Evolutionary conservation across 2,888 invertebrate species (phyloP).

Genomic region (Acleris literana): DNA sequence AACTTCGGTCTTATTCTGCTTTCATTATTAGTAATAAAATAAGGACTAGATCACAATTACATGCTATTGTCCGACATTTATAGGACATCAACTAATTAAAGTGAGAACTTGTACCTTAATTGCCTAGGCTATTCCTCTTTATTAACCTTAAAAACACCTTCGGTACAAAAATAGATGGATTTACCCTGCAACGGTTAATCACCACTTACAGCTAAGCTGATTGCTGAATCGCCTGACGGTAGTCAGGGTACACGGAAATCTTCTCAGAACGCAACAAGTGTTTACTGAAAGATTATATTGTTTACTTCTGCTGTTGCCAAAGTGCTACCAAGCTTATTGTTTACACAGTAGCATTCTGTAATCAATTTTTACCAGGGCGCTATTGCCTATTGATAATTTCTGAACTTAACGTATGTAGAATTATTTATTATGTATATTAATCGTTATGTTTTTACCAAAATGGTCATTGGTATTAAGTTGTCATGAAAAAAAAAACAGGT

Average conservation of each 20-base stretch:
- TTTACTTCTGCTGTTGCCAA: background rate
- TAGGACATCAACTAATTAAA: too few relatives aligned
- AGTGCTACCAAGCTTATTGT: background rate
- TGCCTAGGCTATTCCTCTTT: background rate
- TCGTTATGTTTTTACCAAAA: too few relatives aligned
- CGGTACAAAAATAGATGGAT: slow-evolving; percentile 21
- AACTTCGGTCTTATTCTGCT: too few relatives aligned
- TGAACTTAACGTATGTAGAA: too few relatives aligned
- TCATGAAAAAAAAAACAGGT: too few relatives aligned
- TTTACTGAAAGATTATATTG: slow-evolving; percentile 9
- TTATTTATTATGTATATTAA: too few relatives aligned
- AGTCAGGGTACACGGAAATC: background rate
- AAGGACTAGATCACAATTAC: too few relatives aligned
- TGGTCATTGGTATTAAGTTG: too few relatives aligned
- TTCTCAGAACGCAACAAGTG: slow-evolving; percentile 25
- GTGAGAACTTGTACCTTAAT: background rate
- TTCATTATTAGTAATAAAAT: too few relatives aligned
- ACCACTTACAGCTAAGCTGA: slow-evolving; percentile 25
- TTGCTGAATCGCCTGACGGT: slow-evolving; percentile 24
- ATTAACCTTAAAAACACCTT: slow-evolving; percentile 10
- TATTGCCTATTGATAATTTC: too few relatives aligned
- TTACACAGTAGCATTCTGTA: background rate
- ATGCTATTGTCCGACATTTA: too few relatives aligned
- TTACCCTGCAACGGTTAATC: slow-evolving; percentile 10
- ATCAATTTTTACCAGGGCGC: too few relatives aligned